Evolutionary conservation across 2,113 vertebrate genomes (phyloP).

Genomic region (Orientallactaga bullata): DNA sequence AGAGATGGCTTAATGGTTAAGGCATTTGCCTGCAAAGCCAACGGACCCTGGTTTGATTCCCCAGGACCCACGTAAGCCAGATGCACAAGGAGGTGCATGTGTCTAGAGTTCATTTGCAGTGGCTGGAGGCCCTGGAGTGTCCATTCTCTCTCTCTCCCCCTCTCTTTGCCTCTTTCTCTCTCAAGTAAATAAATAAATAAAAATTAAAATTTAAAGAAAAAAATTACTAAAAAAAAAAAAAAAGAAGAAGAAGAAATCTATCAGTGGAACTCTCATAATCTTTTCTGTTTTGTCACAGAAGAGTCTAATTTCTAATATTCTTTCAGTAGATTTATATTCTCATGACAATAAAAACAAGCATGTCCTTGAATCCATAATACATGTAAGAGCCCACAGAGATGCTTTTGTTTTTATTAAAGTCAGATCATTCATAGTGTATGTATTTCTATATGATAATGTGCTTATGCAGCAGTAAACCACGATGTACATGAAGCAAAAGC

Average conservation of each 20-base stretch:
- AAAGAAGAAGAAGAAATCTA: background rate
- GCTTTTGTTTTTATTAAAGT: constrained; percentile 53
- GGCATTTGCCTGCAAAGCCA: too few species aligned
- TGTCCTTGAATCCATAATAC: background rate
- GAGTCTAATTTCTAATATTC: background rate
- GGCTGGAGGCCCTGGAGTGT: too few species aligned
- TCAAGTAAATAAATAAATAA: too few species aligned
- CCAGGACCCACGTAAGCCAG: too few species aligned
- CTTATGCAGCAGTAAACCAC: background rate
- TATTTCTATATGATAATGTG: background rate
- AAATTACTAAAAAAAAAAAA: too few species aligned
- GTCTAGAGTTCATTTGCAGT: too few species aligned
- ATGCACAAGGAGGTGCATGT: too few species aligned
- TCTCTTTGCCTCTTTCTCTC: too few species aligned
- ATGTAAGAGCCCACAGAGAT: constrained; percentile 4
- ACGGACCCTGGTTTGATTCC: too few species aligned
- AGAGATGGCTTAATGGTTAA: too few species aligned
- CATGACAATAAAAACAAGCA: constrained; percentile 47
- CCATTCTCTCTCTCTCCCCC: too few species aligned
- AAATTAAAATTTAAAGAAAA: too few species aligned
- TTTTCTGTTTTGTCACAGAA: constrained; percentile 3
- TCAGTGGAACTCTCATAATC: background rate
- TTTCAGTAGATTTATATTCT: constrained; percentile 52
- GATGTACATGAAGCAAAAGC: constrained; percentile 23
- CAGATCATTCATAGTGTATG: background rate